Evolutionary conservation across 92 coral and sea anemone genomes (phyloP), one percentile per base, ranked within the genome.

Genomic region (Muricea muricata): DNA sequence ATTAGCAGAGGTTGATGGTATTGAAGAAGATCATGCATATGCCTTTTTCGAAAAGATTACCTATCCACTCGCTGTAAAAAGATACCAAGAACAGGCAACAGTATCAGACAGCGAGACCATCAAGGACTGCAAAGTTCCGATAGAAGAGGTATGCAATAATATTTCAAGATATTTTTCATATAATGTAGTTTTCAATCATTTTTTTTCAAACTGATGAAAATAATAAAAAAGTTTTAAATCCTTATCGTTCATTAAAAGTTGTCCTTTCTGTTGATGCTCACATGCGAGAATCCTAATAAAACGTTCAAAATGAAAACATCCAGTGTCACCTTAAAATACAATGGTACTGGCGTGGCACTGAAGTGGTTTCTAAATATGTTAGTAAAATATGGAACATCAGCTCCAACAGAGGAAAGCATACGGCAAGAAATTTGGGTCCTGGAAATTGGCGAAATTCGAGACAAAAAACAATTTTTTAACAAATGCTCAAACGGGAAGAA

Each of bases 381-480:
- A 48, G 18, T 3, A 17, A 8, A 20, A 48, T 7, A 1, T 7
- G 2, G 56, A 15, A 20, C 18, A 48, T 11, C 56, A 2, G 1
- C 56, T 2, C 56, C 56, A 2, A 8, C 3, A 3, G 56, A 48
- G 10, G 56, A 48, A 7, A 15, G 13, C 4, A 48, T 48, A 1
- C 12, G 10, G 18, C 13, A 48, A 15, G 56, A 48, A 8, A 48
- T 48, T 48, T 3, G 18, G 18, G 1, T 20, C 2, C 56, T 41
- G 30, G 79, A 20, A 1, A 45, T 73, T 73, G 79, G 79, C 5
- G 60, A 2, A 1, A 20, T 12, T 0, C 20, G 7, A 0, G 32
- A 73, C 57, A 41, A 40, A n/a, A 73, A 73, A 25, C 79, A 73
- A 33, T 29, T 24, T 13, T 41, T 73, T 17, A 41, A 73, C 31